phyloP scores from a whole-genome alignment of 2,113 vertebrate species.

The Hippocampus barbouri region DNA sequence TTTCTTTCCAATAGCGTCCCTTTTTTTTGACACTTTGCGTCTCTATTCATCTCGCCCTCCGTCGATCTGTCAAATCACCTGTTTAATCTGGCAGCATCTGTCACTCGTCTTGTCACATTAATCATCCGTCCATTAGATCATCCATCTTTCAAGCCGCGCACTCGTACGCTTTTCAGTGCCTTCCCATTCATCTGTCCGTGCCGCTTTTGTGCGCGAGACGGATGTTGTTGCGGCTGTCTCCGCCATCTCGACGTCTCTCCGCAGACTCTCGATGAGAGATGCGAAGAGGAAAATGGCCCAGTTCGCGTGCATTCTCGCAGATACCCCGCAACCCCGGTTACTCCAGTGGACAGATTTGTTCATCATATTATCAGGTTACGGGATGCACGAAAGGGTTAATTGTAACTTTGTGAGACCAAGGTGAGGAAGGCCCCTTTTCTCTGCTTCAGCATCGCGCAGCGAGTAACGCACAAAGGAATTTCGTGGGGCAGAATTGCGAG shows the following conservation, averaged over 20 bases:
- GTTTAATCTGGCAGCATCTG: constrained; percentile 52
- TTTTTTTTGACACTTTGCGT: constrained; percentile 24
- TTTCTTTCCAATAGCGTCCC: constrained; percentile 1
- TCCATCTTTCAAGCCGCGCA: constrained; percentile 50
- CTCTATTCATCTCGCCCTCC: constrained; percentile 38
- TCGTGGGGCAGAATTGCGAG: not conserved
- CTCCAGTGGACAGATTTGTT: no score
- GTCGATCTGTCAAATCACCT: constrained; percentile 57
- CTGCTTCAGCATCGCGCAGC: no score
- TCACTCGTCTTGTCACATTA: constrained; percentile 60
- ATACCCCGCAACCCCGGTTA: not conserved
- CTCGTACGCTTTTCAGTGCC: constrained; percentile 23
- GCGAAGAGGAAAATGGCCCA: constrained; percentile 19
- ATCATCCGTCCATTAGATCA: constrained; percentile 53
- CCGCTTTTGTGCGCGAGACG: constrained; percentile 34
- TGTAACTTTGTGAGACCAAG: no score
- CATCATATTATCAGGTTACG: no score
- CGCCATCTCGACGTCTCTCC: constrained; percentile 24
- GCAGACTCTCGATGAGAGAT: constrained; percentile 45
- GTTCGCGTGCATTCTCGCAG: constrained; percentile 22
- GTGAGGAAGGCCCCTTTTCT: no score
- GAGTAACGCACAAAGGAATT: no score
- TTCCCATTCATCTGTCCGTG: constrained; percentile 48
- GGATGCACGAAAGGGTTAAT: no score
- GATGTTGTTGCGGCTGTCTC: constrained; percentile 24